These are phyloP conservation scores for Cyclophora punctaria DNA, from an alignment of 2,888 invertebrate genomes.

Conservation along the genomic window DNA sequence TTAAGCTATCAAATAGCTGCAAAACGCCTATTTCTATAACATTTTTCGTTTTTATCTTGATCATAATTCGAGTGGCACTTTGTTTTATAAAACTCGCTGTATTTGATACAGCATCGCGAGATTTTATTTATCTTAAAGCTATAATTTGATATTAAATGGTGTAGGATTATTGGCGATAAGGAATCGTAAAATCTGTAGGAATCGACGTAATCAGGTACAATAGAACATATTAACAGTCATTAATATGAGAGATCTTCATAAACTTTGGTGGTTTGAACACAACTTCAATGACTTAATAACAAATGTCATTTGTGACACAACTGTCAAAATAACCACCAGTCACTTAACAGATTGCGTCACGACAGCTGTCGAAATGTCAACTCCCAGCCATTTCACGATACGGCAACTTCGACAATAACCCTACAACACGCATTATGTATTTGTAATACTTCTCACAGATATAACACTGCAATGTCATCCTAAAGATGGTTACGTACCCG, in stretches of 20 bases:
- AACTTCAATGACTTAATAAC: too few species aligned
- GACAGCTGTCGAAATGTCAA: too few species aligned
- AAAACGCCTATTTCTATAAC: conserved; percentile 20
- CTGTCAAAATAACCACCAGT: too few species aligned
- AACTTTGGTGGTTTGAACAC: too few species aligned
- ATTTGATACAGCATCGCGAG: conserved; percentile 63
- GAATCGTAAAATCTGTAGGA: conserved; percentile 8
- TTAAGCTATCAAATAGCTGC: conserved; percentile 30
- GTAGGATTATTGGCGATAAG: too few species aligned
- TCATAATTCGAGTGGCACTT: conserved; percentile 47
- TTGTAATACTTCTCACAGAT: conserved; percentile 48
- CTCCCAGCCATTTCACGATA: too few species aligned
- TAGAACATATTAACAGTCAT: too few species aligned
- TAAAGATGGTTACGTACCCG: conserved; percentile 25
- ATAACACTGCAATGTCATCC: conserved; percentile 45
- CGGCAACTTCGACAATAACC: not conserved
- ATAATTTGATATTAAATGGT: conserved; percentile 46
- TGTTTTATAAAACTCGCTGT: conserved; percentile 45
- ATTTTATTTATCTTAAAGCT: conserved; percentile 62
- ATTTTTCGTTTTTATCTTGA: conserved; percentile 2
- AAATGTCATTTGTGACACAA: too few species aligned
- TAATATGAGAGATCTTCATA: too few species aligned
- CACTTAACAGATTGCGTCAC: too few species aligned
- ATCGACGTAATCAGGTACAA: not conserved
- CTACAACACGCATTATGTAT: conserved; percentile 41